Percentiles rank a stretch among this genome's conserved stretches.
Evolutionary conservation across 2,888 invertebrate genomes (phyloP).

Genomic region (Tricholauxania praeusta): DNA sequence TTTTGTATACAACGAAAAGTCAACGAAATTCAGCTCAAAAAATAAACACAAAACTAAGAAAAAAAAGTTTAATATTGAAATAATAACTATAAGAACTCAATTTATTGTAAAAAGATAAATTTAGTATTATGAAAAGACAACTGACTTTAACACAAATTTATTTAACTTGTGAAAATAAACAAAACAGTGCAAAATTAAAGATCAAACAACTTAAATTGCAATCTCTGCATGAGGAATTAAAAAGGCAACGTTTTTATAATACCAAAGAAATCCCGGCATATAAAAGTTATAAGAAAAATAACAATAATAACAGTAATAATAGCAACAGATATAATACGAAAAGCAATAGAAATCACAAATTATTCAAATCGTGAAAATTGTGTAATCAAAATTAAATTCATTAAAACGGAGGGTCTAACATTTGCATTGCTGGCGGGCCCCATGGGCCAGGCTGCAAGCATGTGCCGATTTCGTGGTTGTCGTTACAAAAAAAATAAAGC

Average conservation of each 20-base stretch:
- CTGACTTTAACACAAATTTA: background rate
- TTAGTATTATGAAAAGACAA: conserved; percentile 17
- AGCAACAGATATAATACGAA: conserved; percentile 21
- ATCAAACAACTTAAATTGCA: conserved; percentile 12
- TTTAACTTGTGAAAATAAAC: conserved; percentile 2
- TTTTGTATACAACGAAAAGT: conserved; percentile 25
- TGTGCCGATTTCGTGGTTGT: conserved; percentile 84
- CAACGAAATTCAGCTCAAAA: conserved; percentile 36
- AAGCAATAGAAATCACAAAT: conserved; percentile 27
- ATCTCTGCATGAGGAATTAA: background rate
- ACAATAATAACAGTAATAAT: conserved; percentile 24
- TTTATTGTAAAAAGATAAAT: background rate
- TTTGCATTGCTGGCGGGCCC: conserved; percentile 69
- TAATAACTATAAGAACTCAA: background rate
- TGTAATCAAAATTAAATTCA: conserved; percentile 62
- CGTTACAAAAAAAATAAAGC: conserved; percentile 80
- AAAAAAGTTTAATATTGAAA: conserved; percentile 10
- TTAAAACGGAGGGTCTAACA: conserved; percentile 69
- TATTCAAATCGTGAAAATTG: conserved; percentile 39
- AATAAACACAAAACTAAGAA: conserved; percentile 7
- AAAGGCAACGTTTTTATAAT: background rate
- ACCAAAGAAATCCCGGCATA: conserved; percentile 30
- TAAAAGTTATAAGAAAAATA: conserved; percentile 35
- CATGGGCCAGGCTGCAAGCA: conserved; percentile 86
- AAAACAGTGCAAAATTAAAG: conserved; percentile 9